These are phyloP conservation scores for Mercenaria mercenaria DNA, from an alignment of 1,140 invertebrate species.

Conservation along the genomic window DNA sequence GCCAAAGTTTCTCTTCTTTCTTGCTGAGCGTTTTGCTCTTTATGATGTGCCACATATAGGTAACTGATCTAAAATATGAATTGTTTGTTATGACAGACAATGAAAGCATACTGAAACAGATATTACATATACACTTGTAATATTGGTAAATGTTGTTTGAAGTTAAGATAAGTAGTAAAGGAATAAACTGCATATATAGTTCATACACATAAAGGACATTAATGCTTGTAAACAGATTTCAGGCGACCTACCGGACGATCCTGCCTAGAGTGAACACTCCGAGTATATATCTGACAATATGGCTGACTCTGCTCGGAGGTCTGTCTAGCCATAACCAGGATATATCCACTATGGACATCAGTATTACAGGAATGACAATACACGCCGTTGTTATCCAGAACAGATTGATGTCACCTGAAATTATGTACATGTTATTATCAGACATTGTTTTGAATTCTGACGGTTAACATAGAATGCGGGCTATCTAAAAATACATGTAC, in stretches of 20 bases:
- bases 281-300: background rate
- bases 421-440: background rate
- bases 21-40: background rate
- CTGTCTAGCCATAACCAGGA: slow-evolving; percentile 30
- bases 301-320: background rate
- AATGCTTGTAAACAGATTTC: no score
- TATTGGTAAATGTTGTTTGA: background rate
- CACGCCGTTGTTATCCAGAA: slow-evolving; percentile 26
- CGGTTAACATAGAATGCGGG: background rate
- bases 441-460: background rate
- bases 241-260: background rate
- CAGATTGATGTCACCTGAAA: slow-evolving; percentile 1
- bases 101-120: background rate
- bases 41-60: background rate
- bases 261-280: background rate
- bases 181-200: no score
- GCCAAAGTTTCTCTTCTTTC: background rate
- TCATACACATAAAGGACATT: no score
- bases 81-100: background rate
- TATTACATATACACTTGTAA: background rate
- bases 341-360: slow-evolving; percentile 33
- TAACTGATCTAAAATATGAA: background rate
- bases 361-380: slow-evolving; percentile 1
- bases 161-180: no score
- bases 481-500: background rate